phyloP scores from a whole-genome alignment of 1,140 invertebrate genomes.

The Charaxes varanes region DNA sequence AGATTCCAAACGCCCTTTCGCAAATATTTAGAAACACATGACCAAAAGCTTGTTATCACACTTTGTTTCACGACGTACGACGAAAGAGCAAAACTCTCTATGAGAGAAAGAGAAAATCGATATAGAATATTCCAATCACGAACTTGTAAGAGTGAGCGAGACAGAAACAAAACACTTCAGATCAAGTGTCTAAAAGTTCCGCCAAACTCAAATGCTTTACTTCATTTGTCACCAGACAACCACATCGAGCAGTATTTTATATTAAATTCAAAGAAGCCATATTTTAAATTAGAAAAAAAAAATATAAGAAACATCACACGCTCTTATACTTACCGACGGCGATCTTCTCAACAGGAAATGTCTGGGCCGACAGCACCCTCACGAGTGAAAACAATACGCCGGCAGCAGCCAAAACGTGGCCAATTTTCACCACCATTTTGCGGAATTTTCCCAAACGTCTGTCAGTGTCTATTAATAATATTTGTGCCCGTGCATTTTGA shows the following conservation, averaged over 20 bases:
- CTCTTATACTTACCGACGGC: constrained; percentile 51
- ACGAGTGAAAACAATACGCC: constrained; percentile 45
- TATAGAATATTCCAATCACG: constrained; percentile 27
- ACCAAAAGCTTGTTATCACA: constrained; percentile 16
- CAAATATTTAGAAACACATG: constrained; percentile 20
- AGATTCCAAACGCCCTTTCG: no score
- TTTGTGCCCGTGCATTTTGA: no score
- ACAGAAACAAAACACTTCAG: constrained; percentile 32
- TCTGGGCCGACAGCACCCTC: constrained; percentile 43
- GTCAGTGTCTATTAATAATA: no score
- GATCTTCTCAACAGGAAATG: constrained; percentile 54
- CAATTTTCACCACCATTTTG: constrained; percentile 11
- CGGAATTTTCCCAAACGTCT: constrained; percentile 13
- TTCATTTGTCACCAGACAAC: no score
- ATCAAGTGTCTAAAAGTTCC: constrained; percentile 4
- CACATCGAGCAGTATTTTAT: no score
- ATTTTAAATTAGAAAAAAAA: constrained; percentile 4
- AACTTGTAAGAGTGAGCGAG: constrained; percentile 28
- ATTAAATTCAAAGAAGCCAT: no score
- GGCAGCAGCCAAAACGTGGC: constrained; percentile 20
- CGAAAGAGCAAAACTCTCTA: constrained; percentile 25
- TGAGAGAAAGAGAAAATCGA: constrained; percentile 54
- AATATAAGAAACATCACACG: background rate
- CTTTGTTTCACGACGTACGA: constrained; percentile 3
- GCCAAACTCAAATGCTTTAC: no score